phyloP scores from a whole-genome alignment of 2,113 vertebrate genomes.

The Lophotis ruficrista region DNA sequence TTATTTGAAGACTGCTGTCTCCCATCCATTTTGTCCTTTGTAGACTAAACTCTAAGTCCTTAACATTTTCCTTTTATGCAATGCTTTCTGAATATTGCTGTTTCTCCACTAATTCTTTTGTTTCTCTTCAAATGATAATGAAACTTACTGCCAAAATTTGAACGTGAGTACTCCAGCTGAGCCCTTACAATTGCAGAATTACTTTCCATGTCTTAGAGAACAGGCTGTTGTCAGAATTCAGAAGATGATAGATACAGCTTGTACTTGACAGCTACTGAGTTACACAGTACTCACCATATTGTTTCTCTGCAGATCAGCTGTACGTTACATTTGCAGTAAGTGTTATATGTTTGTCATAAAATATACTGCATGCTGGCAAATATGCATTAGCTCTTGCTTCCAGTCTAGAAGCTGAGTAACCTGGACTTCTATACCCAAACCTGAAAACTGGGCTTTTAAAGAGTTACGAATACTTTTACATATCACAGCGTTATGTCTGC shows the following conservation, averaged over 20 bases:
- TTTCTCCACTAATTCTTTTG: not conserved
- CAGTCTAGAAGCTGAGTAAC: not conserved
- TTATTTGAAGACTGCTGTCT: not conserved
- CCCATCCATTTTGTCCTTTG: not conserved
- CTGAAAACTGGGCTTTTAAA: not conserved
- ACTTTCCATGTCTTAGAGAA: not conserved
- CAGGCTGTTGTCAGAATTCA: not conserved
- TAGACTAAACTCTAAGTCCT: not conserved
- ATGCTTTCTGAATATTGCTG: not conserved
- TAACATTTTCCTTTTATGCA: not conserved
- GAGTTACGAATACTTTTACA: not conserved
- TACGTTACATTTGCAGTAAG: not conserved
- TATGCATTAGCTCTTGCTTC: not conserved
- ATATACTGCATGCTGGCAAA: not conserved
- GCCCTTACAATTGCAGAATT: not conserved
- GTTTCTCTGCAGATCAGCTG: not conserved
- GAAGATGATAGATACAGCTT: not conserved
- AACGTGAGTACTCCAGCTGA: not conserved
- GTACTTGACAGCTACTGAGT: not conserved
- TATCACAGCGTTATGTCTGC: not conserved
- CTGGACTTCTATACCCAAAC: not conserved
- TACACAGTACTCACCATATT: not conserved
- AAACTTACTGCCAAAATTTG: not conserved
- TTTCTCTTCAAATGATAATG: not conserved
- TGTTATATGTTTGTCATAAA: not conserved